These are phyloP conservation scores for Amphiprion ocellaris DNA, from an alignment of 2,113 vertebrate genomes.

Conservation along the genomic window DNA sequence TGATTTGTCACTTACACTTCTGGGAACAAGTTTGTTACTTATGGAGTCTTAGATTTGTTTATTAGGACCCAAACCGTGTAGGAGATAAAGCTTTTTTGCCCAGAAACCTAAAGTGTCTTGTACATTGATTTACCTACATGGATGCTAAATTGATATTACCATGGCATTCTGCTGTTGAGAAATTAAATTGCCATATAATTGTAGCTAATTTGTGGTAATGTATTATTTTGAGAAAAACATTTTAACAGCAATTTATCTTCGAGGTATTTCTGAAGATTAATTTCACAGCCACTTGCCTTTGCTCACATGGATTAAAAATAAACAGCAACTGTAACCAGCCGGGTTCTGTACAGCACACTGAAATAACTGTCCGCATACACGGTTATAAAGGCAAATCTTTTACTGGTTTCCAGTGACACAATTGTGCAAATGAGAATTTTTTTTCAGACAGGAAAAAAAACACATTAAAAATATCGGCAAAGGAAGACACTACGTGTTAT, in stretches of 20 bases:
- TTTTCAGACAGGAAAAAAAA: conserved; percentile 30
- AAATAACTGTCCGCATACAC: conserved; percentile 23
- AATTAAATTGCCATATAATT: not conserved
- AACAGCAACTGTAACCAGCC: not conserved
- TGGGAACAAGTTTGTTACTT: conserved; percentile 4
- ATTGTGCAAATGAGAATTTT: conserved; percentile 67
- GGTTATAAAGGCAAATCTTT: conserved; percentile 64
- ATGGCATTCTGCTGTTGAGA: conserved; percentile 1
- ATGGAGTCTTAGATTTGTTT: not conserved
- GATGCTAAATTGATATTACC: not conserved
- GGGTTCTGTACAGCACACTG: conserved; percentile 4
- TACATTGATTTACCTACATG: conserved; percentile 3
- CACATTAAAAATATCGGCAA: conserved; percentile 41
- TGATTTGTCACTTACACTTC: conserved; percentile 25
- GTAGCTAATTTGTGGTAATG: conserved; percentile 5
- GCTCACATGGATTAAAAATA: conserved; percentile 11
- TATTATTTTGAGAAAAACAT: not conserved
- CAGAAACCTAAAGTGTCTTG: not conserved
- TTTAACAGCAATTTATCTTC: not conserved
- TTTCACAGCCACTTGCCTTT: conserved; percentile 6
- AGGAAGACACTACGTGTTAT: conserved; percentile 55
- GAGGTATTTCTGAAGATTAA: not conserved
- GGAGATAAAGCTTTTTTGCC: too few species aligned
- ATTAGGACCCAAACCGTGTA: not conserved
- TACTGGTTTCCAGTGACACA: conserved; percentile 78